Base-by-base conservation (phyloP, 2,888 invertebrate species). In the Apeira syringaria region DNA sequence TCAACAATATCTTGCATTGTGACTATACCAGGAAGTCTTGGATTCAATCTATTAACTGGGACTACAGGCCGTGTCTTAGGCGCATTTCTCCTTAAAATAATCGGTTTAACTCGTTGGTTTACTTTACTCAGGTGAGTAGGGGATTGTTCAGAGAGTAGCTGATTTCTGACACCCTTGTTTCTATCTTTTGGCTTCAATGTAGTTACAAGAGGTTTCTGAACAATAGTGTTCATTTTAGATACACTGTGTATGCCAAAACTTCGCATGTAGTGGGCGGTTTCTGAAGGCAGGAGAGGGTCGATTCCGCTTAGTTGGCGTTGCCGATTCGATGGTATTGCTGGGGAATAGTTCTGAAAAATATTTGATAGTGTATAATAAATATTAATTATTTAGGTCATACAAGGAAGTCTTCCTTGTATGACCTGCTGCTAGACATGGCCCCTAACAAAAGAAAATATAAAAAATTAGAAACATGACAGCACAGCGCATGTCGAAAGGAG, bases 271-370 rank as follows among this genome's bases (percentile, higher is more conserved):
- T n/a, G 9, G 5, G 44, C 5, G 25, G 52, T 47, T 2, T 64
- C 48, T 38, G 50, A 51, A 3, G 56, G 40, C 22, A 55, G 40
- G 1, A 81, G 51, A 0, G 81, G 77, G 38, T 76, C 80, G 7
- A 82, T 71, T 1, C 81, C 80, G 17, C 79, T 85, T 3, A 83
- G 1, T 10, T 55, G 59, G n/a, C 74, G 65, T 8, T 63, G 59
- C 1, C 64, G 59, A 45, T 57, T 73, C 0, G 46, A 24, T 3
- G 62, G 61, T 6, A 41, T 42, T 25, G 46, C 47, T 2, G 56
- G 32, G 1, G 42, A 37, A 2, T 38, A 35, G 5, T 42, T 50
- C 74, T 74, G 60, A 9, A 66, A 68, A 15, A 3, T 15, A 15
- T 15, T 15, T n/a, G n/a, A n/a, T n/a, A n/a, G n/a, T n/a, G n/a